phyloP scores from a whole-genome alignment of 2,888 invertebrate species.

The Stomorhina lunata region DNA sequence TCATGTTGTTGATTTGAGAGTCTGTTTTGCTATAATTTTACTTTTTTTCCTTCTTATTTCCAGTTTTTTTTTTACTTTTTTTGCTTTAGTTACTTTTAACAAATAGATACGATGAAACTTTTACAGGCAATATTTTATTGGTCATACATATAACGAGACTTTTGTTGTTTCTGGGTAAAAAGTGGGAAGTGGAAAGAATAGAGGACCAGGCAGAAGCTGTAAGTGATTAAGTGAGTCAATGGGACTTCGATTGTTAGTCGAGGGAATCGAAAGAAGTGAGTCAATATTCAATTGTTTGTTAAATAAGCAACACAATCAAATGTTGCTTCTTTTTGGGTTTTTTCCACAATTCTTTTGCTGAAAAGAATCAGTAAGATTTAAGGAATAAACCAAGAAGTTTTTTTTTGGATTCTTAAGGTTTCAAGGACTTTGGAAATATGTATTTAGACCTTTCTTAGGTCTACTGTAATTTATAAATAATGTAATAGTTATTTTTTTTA shows the following conservation, averaged over 20 bases:
- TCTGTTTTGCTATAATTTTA: slow-evolving; percentile 4
- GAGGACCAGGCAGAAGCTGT: background rate
- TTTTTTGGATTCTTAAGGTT: too few species aligned
- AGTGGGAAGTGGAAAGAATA: background rate
- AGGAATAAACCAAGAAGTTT: slow-evolving; percentile 34
- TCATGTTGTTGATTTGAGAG: slow-evolving; percentile 47
- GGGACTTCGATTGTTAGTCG: background rate
- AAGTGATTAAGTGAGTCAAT: slow-evolving; percentile 15
- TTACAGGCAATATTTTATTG: slow-evolving; percentile 33
- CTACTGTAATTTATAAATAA: too few species aligned
- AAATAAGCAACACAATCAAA: slow-evolving; percentile 49
- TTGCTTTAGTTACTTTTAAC: background rate
- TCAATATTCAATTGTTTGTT: slow-evolving; percentile 46
- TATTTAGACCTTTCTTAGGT: too few species aligned
- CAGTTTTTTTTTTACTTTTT: background rate
- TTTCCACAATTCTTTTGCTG: background rate
- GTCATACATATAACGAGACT: background rate
- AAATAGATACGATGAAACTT: slow-evolving; percentile 36
- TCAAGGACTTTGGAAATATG: too few species aligned
- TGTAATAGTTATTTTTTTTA: too few species aligned
- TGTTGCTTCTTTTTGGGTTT: background rate
- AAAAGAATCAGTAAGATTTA: background rate
- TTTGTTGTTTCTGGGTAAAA: background rate
- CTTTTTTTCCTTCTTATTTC: background rate
- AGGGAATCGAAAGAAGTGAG: background rate